Evolutionary conservation across 2,797 vertebrate species (phyloP), one percentile per base, ranked within the genome.

Genomic region (Tadarida brasiliensis): DNA sequence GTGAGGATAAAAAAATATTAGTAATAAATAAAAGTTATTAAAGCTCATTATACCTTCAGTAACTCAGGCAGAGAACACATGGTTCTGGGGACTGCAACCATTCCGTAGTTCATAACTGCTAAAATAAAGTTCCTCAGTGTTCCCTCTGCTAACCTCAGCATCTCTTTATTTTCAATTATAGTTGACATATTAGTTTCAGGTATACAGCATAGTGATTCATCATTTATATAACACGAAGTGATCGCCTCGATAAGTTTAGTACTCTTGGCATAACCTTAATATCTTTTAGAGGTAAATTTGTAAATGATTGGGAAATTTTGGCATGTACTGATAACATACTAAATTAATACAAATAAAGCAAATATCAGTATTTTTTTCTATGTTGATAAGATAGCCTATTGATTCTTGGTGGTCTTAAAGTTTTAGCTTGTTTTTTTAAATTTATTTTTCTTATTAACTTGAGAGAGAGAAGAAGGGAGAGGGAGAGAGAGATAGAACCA

Each of bases 21-120:
- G n/a, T n/a, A n/a, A n/a, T n/a, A 96, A 96, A 76, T 68, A 68
- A 70, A 96, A 89, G 14, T 49, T 26, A 67, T 51, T 35, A 2
- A 2, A 22, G 47, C 35, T 86, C n/a, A 44, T 19, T 76, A 35
- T 39, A 70, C 44, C 33, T 76, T 63, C 35, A 61, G 11, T 20
- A 68, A 77, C 24, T 56, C 47, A 73, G 47, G 12, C 19, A 30
- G 24, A 80, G 65, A 73, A 80, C 61, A 35, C 59, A 1, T 3
- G 11, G 35, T 47, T 63, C 80, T 63, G 59, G 78, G 71, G 35
- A 51, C 19, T 30, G 28, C 4, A 22, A 2, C 57, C 39, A 20
- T 77, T 57, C 7, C 35, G 4, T 20, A 15, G 49, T 28, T 65
- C 39, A 6, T 33, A 28, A 54, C 77, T 59, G 67, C 59, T 70